Evolutionary conservation across 2,888 invertebrate genomes (phyloP).

Genomic region (Norana najaformis): DNA sequence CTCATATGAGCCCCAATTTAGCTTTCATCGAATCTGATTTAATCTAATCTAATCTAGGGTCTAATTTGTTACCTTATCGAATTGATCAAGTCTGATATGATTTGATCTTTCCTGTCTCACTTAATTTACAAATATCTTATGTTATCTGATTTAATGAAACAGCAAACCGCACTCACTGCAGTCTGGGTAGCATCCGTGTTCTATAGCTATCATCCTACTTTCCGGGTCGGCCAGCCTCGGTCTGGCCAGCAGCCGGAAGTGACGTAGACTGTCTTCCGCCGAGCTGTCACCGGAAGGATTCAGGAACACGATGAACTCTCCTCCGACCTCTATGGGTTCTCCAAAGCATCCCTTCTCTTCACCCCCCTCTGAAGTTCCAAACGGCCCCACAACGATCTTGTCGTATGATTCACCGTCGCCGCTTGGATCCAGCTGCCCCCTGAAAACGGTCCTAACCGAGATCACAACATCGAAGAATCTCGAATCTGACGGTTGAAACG

Average conservation of each 20-base stretch:
- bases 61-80: no score
- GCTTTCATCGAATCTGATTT: no score
- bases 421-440: not conserved
- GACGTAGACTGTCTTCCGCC: not conserved
- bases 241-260: not conserved
- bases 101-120: no score
- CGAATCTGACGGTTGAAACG: not conserved
- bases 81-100: no score
- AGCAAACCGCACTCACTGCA: not conserved
- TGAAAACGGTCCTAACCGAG: not conserved
- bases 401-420: not conserved
- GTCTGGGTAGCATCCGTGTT: no score
- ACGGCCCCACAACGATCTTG: not conserved
- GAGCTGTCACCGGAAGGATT: not conserved
- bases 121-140: no score
- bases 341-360: not conserved
- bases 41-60: no score
- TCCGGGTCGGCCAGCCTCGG: not conserved
- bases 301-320: not conserved
- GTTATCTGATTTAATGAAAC: no score
- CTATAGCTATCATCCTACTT: not conserved
- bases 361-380: not conserved
- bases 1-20: no score
- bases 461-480: not conserved
- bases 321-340: not conserved